Percentiles rank a stretch among this genome's conserved stretches.
Conservation (phyloP, 2,113 vertebrate genomes). For the Semnornis frantzii region DNA sequence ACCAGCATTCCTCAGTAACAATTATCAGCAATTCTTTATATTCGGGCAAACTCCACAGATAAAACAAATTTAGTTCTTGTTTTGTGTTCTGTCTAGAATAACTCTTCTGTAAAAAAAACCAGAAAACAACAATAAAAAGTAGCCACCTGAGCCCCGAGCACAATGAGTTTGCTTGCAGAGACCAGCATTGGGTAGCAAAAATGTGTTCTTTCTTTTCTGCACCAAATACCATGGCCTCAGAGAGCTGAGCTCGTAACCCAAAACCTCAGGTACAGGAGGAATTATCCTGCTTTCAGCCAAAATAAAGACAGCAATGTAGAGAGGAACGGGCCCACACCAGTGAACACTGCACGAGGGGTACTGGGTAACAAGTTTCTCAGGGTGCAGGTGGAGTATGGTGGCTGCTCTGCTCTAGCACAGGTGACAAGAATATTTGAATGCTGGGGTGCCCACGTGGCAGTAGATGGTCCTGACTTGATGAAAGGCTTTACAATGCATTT, state of each 20-base stretch:
- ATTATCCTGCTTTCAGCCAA: neutral
- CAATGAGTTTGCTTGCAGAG: neutral
- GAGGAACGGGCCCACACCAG: neutral
- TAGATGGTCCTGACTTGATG: neutral
- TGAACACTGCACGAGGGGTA: fast-evolving
- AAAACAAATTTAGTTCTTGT: neutral
- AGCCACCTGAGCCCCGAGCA: neutral
- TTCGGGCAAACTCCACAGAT: neutral
- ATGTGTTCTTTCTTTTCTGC: neutral
- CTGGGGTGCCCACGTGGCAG: neutral
- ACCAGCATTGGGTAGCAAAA: neutral
- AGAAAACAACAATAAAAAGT: neutral
- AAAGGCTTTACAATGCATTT: neutral
- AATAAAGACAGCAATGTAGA: fast-evolving
- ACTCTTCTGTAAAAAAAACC: neutral
- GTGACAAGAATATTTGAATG: neutral
- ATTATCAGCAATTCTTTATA: neutral
- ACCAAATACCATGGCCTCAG: neutral
- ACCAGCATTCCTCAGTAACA: neutral
- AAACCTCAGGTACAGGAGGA: neutral
- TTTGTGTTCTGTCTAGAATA: neutral
- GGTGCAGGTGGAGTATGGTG: neutral
- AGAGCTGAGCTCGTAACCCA: neutral
- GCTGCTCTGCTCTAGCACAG: neutral
- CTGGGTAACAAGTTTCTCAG: neutral